phyloP scores from a whole-genome alignment of 1,140 invertebrate genomes.

The Aphaenogaster rudis region DNA sequence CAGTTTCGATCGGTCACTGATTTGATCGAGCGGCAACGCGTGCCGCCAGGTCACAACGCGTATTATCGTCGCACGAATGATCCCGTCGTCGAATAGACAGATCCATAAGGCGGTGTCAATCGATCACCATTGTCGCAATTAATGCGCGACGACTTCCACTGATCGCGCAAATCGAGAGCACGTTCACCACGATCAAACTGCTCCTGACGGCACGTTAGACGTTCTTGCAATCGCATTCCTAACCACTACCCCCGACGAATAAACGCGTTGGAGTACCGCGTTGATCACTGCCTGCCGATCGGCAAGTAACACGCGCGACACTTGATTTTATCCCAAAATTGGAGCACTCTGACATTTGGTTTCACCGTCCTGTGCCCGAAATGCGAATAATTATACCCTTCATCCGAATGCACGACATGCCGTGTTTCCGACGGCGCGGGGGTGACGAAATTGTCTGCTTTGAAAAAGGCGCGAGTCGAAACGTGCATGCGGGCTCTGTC shows the following conservation, averaged over 20 bases:
- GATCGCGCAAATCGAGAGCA: background rate
- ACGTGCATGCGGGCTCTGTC: slow-evolving; percentile 67
- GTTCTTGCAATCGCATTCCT: slow-evolving; percentile 34
- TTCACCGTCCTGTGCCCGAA: background rate
- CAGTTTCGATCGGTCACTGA: slow-evolving; percentile 33
- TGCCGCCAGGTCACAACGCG: slow-evolving; percentile 3
- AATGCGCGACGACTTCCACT: slow-evolving; percentile 21
- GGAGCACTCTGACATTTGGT: background rate
- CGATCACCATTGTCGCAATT: slow-evolving; percentile 35
- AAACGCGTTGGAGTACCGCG: background rate
- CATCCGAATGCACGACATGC: background rate
- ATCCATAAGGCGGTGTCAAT: background rate
- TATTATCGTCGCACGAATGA: slow-evolving; percentile 39
- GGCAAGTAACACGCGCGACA: slow-evolving; percentile 40
- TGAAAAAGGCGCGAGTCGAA: slow-evolving; percentile 46
- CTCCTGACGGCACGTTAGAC: slow-evolving; percentile 19
- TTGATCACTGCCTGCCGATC: slow-evolving; percentile 9
- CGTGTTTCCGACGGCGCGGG: slow-evolving; percentile 1
- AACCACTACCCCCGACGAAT: background rate
- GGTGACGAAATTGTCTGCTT: slow-evolving; percentile 3
- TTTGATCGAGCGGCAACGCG: background rate
- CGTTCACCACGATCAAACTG: slow-evolving; percentile 17
- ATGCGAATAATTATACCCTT: background rate
- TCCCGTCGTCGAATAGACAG: background rate
- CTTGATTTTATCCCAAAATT: slow-evolving; percentile 5